phyloP scores from a whole-genome alignment of 2,888 invertebrate genomes.

The Penaeus monodon region DNA sequence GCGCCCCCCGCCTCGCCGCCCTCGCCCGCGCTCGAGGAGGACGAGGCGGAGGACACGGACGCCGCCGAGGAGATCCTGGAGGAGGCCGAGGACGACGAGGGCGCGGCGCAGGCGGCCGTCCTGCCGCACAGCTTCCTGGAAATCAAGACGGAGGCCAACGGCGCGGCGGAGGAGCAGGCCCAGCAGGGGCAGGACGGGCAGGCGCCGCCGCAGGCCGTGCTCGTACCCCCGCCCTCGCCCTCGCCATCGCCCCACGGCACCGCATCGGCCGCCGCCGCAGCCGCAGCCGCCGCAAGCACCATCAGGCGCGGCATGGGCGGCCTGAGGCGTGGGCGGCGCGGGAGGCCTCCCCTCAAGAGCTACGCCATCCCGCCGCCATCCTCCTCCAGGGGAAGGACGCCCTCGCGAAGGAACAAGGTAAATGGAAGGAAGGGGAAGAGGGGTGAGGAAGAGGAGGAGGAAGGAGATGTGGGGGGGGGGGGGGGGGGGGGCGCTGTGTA shows the following conservation, averaged over 20 bases:
- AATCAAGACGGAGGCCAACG: background rate
- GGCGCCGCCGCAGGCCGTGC: constrained; percentile 37
- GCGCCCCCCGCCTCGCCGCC: constrained; percentile 46
- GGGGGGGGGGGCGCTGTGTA: too few species aligned
- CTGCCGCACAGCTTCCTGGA: constrained; percentile 8
- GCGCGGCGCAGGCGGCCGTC: background rate
- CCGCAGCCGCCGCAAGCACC: background rate
- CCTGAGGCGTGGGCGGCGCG: constrained; percentile 47
- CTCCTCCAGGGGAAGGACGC: constrained; percentile 41
- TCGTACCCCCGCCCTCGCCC: constrained; percentile 37
- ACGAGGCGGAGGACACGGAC: constrained; percentile 37
- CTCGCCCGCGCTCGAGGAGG: constrained; percentile 29
- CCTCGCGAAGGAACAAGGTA: constrained; percentile 56
- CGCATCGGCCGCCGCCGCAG: background rate
- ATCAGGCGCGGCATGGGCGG: constrained; percentile 31
- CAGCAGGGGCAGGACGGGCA: constrained; percentile 20
- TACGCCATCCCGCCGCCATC: constrained; percentile 36
- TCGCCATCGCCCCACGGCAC: constrained; percentile 20
- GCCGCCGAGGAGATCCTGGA: constrained; percentile 36
- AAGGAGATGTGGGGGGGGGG: too few species aligned
- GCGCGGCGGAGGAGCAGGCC: background rate
- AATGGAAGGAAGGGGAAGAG: too few species aligned
- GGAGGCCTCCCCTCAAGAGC: constrained; percentile 44
- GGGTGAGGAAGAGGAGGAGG: too few species aligned
- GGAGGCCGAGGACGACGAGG: constrained; percentile 32